phyloP scores from a whole-genome alignment of 2,797 vertebrate species.

The Sarcophilus harrisii region DNA sequence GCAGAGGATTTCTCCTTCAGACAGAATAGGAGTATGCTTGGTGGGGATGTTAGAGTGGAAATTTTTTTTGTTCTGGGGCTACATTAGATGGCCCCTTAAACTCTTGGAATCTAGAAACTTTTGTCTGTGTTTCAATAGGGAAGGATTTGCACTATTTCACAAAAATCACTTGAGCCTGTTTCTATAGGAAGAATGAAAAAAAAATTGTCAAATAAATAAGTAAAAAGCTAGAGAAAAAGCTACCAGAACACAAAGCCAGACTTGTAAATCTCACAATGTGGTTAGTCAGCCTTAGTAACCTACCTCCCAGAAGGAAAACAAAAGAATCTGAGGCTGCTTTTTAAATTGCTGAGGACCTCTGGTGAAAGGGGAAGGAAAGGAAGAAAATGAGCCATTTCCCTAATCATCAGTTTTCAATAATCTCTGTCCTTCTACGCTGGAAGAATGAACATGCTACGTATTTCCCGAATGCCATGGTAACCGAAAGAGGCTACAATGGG shows the following conservation, averaged over 20 bases:
- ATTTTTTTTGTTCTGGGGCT: background rate
- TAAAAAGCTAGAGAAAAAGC: background rate
- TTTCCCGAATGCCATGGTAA: constrained; percentile 42
- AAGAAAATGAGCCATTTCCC: constrained; percentile 37
- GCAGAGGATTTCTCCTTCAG: background rate
- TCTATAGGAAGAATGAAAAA: background rate
- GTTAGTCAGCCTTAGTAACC: constrained; percentile 27
- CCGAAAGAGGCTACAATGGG: background rate
- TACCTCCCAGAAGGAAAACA: constrained; percentile 13
- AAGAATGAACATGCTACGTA: constrained; percentile 55
- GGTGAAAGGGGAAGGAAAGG: constrained; percentile 40
- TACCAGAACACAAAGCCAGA: background rate
- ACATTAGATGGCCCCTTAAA: background rate
- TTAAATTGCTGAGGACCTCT: constrained; percentile 46
- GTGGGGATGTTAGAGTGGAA: background rate
- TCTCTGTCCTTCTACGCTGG: background rate
- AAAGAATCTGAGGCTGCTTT: constrained; percentile 31
- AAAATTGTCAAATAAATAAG: background rate
- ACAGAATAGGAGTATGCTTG: background rate
- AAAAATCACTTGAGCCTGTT: background rate
- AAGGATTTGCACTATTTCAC: background rate
- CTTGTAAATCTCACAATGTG: constrained; percentile 31
- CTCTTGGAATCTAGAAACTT: background rate
- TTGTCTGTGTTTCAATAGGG: background rate
- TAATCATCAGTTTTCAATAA: constrained; percentile 12